Percentiles rank a stretch among this genome's conserved stretches.
phyloP scores from a whole-genome alignment of 2,113 vertebrate species.

The Corythoichthys intestinalis region DNA sequence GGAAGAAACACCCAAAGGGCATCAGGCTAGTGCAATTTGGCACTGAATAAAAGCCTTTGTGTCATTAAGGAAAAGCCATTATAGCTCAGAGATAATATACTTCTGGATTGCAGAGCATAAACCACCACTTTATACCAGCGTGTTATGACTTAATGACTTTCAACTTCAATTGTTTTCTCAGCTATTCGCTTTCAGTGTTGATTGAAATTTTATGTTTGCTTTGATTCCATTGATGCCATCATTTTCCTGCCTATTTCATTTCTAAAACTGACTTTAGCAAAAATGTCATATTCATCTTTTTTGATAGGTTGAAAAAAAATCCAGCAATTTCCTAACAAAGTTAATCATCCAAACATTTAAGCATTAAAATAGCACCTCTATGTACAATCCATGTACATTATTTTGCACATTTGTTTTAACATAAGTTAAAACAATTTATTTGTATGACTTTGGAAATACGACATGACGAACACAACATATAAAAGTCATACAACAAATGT shows the following conservation, averaged over 20 bases:
- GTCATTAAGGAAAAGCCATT: constrained; percentile 45
- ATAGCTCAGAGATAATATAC: constrained; percentile 39
- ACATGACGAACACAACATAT: background rate
- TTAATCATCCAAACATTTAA: background rate
- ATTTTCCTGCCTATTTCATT: background rate
- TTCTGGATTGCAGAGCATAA: constrained; percentile 33
- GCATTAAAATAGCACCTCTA: background rate
- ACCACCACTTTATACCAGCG: constrained; percentile 22
- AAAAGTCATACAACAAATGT: background rate
- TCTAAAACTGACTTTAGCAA: background rate
- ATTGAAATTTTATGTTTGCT: background rate
- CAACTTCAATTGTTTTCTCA: background rate
- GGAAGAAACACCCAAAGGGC: constrained; percentile 56
- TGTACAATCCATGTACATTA: background rate
- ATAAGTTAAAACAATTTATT: background rate
- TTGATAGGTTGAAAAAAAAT: background rate
- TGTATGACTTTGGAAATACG: background rate
- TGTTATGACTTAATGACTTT: background rate
- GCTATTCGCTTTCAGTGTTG: background rate
- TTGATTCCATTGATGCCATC: background rate
- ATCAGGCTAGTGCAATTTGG: constrained; percentile 44
- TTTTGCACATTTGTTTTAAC: background rate
- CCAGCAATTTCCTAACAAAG: background rate
- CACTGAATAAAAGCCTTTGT: constrained; percentile 41
- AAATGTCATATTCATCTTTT: background rate